phyloP scores from a whole-genome alignment of 2,113 vertebrate species.

The Synchiropus splendidus region DNA sequence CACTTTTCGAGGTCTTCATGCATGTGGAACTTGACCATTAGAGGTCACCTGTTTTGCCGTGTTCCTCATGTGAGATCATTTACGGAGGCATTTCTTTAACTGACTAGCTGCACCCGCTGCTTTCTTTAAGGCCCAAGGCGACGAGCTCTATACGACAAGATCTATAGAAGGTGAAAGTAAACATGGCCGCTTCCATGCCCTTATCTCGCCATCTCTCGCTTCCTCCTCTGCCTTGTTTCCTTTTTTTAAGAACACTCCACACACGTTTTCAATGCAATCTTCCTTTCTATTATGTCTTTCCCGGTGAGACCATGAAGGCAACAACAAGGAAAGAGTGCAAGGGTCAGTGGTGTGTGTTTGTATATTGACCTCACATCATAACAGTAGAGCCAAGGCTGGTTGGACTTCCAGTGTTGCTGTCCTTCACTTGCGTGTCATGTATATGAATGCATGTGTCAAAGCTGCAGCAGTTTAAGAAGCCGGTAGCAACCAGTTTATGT shows the following conservation, averaged over 20 bases:
- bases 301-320: constrained; percentile 47
- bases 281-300: constrained; percentile 17
- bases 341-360: constrained; percentile 35
- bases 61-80: too few relatives aligned
- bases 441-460: neutral
- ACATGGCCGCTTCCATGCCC: too few relatives aligned
- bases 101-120: too few relatives aligned
- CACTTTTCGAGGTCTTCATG: too few relatives aligned
- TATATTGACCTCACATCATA: constrained; percentile 12
- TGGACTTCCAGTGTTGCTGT: constrained; percentile 13
- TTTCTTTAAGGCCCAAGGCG: constrained; percentile 52
- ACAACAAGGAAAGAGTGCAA: constrained; percentile 46
- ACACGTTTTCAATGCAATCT: constrained; percentile 9
- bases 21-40: too few relatives aligned
- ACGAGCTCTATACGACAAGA: constrained; percentile 13
- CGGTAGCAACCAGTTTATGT: too few relatives aligned
- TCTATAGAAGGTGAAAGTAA: too few relatives aligned
- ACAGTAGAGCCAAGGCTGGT: constrained; percentile 4
- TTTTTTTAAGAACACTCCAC: constrained; percentile 18
- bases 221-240: constrained; percentile 10
- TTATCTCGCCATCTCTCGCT: constrained; percentile 2
- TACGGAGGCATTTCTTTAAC: too few relatives aligned
- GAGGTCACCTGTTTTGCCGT: too few relatives aligned
- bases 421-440: constrained; percentile 21
- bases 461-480: too few relatives aligned